Percentiles rank a stretch among this genome's conserved stretches.
These are phyloP conservation scores for Noctua pronuba DNA, from an alignment of 2,888 invertebrate genomes.

Conservation along the genomic window DNA sequence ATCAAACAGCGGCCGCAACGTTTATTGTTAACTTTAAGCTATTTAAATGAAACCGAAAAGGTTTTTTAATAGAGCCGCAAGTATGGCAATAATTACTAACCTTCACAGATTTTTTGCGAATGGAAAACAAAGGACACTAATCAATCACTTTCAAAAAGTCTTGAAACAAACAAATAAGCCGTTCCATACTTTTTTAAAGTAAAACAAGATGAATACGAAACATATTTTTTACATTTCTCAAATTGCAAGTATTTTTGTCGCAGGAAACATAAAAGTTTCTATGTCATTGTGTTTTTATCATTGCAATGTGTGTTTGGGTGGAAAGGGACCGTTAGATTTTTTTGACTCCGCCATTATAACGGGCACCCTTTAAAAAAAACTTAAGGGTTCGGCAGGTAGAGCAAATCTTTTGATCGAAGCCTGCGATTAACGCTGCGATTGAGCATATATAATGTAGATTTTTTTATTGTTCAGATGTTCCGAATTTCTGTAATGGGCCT, in stretches of 20 bases:
- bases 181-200: conserved; percentile 52
- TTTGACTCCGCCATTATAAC: conserved; percentile 81
- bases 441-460: conserved; percentile 80
- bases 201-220: conserved; percentile 58
- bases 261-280: conserved; percentile 86
- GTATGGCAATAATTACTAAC: conserved; percentile 10
- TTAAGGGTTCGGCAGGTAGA: conserved; percentile 85
- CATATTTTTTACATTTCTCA: conserved; percentile 66
- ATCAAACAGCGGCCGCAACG: conserved; percentile 10
- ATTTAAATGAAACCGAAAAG: conserved; percentile 12
- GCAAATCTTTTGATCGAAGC: conserved; percentile 84
- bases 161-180: conserved; percentile 53
- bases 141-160: conserved; percentile 53
- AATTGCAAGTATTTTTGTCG: conserved; percentile 79
- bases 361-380: conserved; percentile 87
- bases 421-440: conserved; percentile 82
- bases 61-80: conserved; percentile 17
- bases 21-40: conserved; percentile 1
- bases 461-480: conserved; percentile 76
- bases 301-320: conserved; percentile 87
- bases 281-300: conserved; percentile 87
- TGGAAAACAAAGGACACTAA: conserved; percentile 38
- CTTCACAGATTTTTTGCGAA: conserved; percentile 48
- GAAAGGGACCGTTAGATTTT: conserved; percentile 87
- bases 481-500: conserved; percentile 75